Percentiles rank a stretch among this genome's conserved stretches.
Evolutionary conservation across 2,888 invertebrate species (phyloP).

Genomic region (Mimumesa dahlbomi): DNA sequence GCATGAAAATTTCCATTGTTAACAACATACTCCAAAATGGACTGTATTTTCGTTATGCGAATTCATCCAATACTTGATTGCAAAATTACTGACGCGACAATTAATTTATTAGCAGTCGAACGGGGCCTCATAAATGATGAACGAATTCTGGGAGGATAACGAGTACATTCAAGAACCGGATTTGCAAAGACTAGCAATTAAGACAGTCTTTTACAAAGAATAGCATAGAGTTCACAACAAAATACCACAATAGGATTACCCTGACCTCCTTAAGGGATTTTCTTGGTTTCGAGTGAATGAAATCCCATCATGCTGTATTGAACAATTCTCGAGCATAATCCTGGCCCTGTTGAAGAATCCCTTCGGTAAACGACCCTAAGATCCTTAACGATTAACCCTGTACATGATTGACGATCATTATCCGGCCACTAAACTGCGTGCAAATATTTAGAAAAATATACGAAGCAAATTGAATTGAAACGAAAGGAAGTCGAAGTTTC

Average conservation of each 20-base stretch:
- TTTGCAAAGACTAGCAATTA: conserved; percentile 9
- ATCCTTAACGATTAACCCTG: conserved; percentile 3
- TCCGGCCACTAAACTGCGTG: neutral
- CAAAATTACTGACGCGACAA: no score
- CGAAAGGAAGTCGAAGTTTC: neutral
- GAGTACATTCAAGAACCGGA: conserved; percentile 12
- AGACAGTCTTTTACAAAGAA: neutral
- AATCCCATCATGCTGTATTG: neutral
- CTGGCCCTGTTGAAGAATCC: conserved; percentile 19
- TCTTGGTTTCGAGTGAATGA: conserved; percentile 19
- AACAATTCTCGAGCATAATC: conserved; percentile 29
- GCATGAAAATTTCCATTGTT: no score
- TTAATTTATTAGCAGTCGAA: neutral
- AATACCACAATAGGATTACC: conserved; percentile 46
- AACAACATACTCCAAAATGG: no score
- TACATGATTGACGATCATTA: neutral
- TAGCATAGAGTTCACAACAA: conserved; percentile 7
- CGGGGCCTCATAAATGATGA: neutral
- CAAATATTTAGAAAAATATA: neutral
- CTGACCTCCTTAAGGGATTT: conserved; percentile 32
- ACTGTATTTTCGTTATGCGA: no score
- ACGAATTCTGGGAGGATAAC: neutral
- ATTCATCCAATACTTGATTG: no score
- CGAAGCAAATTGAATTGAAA: conserved; percentile 3
- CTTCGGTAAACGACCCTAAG: conserved; percentile 11